These are phyloP conservation scores for Chromis chromis DNA, from an alignment of 2,797 vertebrate species.

Conservation along the genomic window DNA sequence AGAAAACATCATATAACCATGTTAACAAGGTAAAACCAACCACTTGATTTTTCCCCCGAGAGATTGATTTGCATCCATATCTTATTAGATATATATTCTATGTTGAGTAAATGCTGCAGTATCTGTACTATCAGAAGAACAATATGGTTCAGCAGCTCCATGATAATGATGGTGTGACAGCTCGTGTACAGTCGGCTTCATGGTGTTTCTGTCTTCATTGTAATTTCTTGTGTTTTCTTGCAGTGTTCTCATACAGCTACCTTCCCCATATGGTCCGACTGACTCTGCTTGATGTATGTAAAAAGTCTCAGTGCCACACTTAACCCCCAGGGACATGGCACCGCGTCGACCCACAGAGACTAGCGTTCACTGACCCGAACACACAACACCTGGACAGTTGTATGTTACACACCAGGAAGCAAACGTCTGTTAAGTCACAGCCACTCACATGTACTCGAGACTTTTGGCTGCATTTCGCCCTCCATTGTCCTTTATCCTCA, in stretches of 20 bases:
- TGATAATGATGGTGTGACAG: too few species aligned
- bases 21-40: too few species aligned
- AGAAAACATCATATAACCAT: too few species aligned
- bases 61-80: too few species aligned
- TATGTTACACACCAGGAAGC: constrained; percentile 53
- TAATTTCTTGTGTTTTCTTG: background rate
- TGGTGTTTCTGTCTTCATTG: constrained; percentile 5
- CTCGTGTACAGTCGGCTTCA: background rate
- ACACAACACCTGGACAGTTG: constrained; percentile 74
- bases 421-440: constrained; percentile 39
- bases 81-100: too few species aligned
- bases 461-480: constrained; percentile 15
- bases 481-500: constrained; percentile 2
- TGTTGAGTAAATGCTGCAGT: too few species aligned
- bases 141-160: background rate
- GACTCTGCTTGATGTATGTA: constrained; percentile 47
- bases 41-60: too few species aligned
- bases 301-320: constrained; percentile 43
- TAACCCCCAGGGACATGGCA: constrained; percentile 51
- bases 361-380: constrained; percentile 68
- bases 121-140: background rate
- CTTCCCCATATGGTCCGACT: constrained; percentile 32
- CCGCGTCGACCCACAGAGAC: constrained; percentile 48
- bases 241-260: constrained; percentile 32
- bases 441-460: constrained; percentile 30